Evolutionary conservation across 2,888 invertebrate species (phyloP).

Genomic region (Dolichopus griseipennis): DNA sequence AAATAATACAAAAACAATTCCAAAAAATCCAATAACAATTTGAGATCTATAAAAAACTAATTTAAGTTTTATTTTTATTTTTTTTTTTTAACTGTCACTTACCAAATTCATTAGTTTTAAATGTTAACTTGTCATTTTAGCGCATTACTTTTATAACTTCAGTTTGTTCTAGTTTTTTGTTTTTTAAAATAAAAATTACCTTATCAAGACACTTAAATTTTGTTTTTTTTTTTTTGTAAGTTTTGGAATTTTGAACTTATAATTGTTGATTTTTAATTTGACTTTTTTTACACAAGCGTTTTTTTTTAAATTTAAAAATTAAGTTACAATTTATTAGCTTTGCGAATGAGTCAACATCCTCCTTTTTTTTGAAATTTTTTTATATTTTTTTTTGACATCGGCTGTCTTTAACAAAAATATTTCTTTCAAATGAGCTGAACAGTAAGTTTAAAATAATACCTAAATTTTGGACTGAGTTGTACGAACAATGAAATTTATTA

Average conservation of each 20-base stretch:
- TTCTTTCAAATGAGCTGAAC: too few relatives aligned
- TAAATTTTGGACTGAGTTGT: too few relatives aligned
- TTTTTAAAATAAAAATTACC: not conserved
- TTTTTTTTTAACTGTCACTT: too few relatives aligned
- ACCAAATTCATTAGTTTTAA: too few relatives aligned
- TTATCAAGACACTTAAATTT: not conserved
- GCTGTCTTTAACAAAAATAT: not conserved
- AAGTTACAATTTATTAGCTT: too few relatives aligned
- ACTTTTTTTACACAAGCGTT: not conserved
- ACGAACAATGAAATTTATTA: not conserved
- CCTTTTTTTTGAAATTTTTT: not conserved
- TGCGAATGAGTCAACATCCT: not conserved
- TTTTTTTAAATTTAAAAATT: not conserved
- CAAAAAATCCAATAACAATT: too few relatives aligned
- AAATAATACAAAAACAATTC: too few relatives aligned
- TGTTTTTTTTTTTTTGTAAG: not conserved
- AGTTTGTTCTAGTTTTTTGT: too few relatives aligned
- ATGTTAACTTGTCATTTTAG: too few relatives aligned
- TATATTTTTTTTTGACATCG: not conserved
- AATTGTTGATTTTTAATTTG: not conserved
- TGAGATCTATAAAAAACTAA: too few relatives aligned
- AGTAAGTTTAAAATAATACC: not conserved
- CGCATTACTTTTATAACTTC: too few relatives aligned
- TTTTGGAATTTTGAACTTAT: not conserved
- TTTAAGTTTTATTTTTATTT: too few relatives aligned